These are phyloP conservation scores for Quiscalus mexicanus DNA, from an alignment of 2,113 vertebrate genomes.

Conservation along the genomic window DNA sequence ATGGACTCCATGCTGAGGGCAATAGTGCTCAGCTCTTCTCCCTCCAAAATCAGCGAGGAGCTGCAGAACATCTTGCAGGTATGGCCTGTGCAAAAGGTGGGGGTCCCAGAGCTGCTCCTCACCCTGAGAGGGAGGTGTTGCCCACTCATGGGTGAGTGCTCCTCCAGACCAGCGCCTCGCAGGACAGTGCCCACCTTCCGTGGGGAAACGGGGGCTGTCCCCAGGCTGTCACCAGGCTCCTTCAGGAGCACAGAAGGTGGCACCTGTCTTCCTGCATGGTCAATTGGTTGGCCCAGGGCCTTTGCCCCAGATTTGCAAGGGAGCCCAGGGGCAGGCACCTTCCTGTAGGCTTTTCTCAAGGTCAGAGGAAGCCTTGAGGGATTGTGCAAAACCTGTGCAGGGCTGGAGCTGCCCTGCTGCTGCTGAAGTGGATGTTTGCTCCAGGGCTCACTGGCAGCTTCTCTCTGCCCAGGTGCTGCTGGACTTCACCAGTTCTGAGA, in stretches of 20 bases:
- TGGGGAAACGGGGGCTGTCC: background rate
- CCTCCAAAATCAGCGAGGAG: background rate
- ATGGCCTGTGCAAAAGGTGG: background rate
- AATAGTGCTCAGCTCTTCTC: background rate
- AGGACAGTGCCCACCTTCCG: background rate
- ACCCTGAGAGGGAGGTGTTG: background rate
- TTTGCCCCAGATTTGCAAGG: fast-evolving
- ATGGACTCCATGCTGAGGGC: background rate
- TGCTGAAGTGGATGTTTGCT: background rate
- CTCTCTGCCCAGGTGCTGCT: background rate
- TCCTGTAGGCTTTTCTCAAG: fast-evolving
- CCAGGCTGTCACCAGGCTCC: background rate
- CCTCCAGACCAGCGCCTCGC: background rate
- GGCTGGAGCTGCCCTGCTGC: background rate
- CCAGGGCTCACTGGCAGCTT: fast-evolving
- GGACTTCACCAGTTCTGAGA: background rate
- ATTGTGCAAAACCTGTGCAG: background rate
- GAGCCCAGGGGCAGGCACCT: background rate
- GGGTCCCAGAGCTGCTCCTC: background rate
- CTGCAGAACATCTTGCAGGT: background rate
- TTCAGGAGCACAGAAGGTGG: background rate
- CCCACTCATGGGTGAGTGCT: background rate
- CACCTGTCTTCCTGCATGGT: background rate
- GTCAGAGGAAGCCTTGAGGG: background rate
- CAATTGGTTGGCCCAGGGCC: background rate